Evolutionary conservation across 2,113 vertebrate genomes (phyloP), one percentile per base, ranked within the genome.

Genomic region (Garra rufa): DNA sequence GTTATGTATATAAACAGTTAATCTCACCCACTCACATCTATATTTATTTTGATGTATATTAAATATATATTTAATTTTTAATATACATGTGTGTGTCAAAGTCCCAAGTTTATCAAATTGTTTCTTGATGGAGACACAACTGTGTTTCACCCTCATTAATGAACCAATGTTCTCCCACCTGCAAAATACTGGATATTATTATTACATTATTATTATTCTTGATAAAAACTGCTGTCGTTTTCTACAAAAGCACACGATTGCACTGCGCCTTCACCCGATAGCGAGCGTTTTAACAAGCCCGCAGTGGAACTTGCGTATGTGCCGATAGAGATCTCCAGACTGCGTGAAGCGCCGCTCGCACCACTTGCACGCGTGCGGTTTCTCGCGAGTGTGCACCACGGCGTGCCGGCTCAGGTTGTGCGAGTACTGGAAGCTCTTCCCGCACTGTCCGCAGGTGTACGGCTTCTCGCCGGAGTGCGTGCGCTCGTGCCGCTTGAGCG

Each of bases 401-500:
- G 98, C 97, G 9, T 99, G 98, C 52, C 98, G 96, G 92, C 97
- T 99, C 86, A 99, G 95, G 93, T 99, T 99, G 92, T 99, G 98
- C 0, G 98, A 97, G 89, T 99, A 99, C 94, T 99, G 97, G 95
- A 99, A 99, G 94, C 97, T 96, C 95, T 98, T 99, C 69, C 98
- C 98, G 0, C 98, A 99, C 94, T 97, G 97, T 89, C 90, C 95
- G 8, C 98, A 99, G 69, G 97, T 97, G 91, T 97, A 99, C 34
- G 98, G 98, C 93, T 99, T 99, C 94, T 99, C 98, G 13, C 98
- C 98, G 0, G 98, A 99, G 94, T 99, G 98, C 5, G 98, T 99
- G 92, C 98, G 96, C 92, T 99, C 98, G 0, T 99, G 98, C 84
- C 98, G 95, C 93, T 97, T 97, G 6, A 99, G 94, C 0, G 98